Evolutionary conservation across 2,888 invertebrate species (phyloP), one percentile per base, ranked within the genome.

Genomic region (Scaptomyza reducta): DNA sequence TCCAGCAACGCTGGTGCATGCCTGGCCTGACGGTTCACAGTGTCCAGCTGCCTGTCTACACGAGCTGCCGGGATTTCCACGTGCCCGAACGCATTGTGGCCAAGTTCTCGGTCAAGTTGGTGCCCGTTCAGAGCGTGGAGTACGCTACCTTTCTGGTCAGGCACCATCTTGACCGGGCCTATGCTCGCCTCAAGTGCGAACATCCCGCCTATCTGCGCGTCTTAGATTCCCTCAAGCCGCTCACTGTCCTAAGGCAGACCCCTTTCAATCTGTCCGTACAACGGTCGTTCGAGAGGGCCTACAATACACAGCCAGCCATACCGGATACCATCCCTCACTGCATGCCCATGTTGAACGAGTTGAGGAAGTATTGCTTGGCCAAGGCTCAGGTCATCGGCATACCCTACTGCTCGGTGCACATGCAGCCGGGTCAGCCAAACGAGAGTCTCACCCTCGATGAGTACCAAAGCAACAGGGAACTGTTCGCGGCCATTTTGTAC

Each of bases 1-100:
- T 79, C 11, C 70, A 55, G 54, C 50, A 82, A 18, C 55, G 51
- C 2, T 76, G 72, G 66, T 81, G 79, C 44, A 44, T 66, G 69
- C 68, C 79, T 10, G 22, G 38, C 29, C 11, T 79, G 18, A 31
- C 54, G 6, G 13, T 76, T 1, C 79, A 79, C 57, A n/a, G 33
- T 1, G 40, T 79, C 6, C 3, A 27, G 0, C 14, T 1, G 3
- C 27, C 0, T 62, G 62, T 40, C 1, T 10, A 1, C 5, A 10
- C 16, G 1, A 40, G 40, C 40, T 10, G 7, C 10, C 45, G 70
- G 7, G 66, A 57, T 14, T 27, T 66, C 4, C 9, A 25, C 1
- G 31, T 4, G 3, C 67, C 72, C 1, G 0, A 2, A 0, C 16
- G n/a, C 7, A 18, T 40, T 1, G 10, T 41, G 18, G 27, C 50